phyloP scores from a whole-genome alignment of 37 sponge, comb jelly and placozoan species.

The Aphrocallistes beatrix region DNA sequence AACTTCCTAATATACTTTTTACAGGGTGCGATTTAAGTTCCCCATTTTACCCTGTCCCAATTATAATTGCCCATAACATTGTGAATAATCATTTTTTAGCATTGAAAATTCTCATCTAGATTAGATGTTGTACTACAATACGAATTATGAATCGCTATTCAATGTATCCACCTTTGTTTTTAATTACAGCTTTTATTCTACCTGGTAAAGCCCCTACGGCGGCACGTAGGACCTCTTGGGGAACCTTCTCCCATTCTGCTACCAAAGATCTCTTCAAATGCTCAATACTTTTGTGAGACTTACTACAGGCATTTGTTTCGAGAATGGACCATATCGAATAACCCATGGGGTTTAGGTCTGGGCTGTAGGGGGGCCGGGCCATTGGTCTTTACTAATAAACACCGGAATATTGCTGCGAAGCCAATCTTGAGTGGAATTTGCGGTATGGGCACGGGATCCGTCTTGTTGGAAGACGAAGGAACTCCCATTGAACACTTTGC shows the following conservation, averaged over 20 bases:
- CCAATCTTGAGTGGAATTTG: background rate
- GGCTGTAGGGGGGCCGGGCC: background rate
- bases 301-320: background rate
- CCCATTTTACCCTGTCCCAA: too few relatives aligned
- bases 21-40: background rate
- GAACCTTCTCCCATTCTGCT: background rate
- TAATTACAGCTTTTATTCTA: background rate
- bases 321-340: background rate
- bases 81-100: background rate
- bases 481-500: background rate
- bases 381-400: background rate
- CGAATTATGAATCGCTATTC: background rate
- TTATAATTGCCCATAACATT: background rate
- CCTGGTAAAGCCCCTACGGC: background rate
- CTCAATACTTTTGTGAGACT: background rate
- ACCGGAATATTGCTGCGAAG: background rate
- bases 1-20: background rate
- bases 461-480: background rate
- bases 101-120: background rate
- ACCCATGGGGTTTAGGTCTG: background rate
- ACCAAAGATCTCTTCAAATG: background rate
- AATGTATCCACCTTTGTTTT: background rate
- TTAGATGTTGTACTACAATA: background rate
- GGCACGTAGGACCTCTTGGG: background rate
- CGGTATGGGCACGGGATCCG: background rate